Conservation (phyloP, 2,113 vertebrate species). For the Cyprichromis sp. region DNA sequence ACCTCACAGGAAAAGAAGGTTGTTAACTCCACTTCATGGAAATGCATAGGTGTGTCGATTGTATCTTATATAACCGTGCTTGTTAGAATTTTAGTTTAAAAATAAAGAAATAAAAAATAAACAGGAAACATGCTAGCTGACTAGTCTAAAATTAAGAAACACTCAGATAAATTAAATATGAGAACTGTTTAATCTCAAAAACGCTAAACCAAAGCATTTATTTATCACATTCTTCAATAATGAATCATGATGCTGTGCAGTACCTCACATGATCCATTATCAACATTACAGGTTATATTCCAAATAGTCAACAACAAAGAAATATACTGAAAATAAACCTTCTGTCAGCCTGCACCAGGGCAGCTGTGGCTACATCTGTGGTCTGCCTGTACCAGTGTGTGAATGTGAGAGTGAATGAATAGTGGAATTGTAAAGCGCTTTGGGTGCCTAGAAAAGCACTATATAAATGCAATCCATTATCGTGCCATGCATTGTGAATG, state of each 20-base stretch:
- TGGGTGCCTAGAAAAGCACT: not conserved
- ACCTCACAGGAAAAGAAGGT: not conserved
- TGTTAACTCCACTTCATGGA: not conserved
- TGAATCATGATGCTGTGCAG: not conserved
- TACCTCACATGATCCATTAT: not conserved
- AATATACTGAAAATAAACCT: not conserved
- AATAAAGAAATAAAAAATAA: not conserved
- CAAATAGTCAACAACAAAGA: not conserved
- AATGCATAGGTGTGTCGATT: accelerated
- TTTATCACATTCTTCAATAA: not conserved
- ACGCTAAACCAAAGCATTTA: not conserved
- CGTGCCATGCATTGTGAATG: not conserved
- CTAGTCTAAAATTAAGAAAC: not conserved
- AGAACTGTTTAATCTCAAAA: not conserved
- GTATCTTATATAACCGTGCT: not conserved
- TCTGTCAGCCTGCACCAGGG: not conserved
- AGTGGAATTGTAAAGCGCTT: not conserved
- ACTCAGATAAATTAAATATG: not conserved
- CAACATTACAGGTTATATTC: not conserved
- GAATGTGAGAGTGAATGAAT: not conserved
- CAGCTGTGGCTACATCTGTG: not conserved
- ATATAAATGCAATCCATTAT: not conserved
- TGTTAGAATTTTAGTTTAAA: not conserved
- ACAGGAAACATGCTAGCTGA: not conserved
- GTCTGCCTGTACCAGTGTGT: not conserved